Evolutionary conservation across 2,113 vertebrate genomes (phyloP).

Genomic region (Channa argus): DNA sequence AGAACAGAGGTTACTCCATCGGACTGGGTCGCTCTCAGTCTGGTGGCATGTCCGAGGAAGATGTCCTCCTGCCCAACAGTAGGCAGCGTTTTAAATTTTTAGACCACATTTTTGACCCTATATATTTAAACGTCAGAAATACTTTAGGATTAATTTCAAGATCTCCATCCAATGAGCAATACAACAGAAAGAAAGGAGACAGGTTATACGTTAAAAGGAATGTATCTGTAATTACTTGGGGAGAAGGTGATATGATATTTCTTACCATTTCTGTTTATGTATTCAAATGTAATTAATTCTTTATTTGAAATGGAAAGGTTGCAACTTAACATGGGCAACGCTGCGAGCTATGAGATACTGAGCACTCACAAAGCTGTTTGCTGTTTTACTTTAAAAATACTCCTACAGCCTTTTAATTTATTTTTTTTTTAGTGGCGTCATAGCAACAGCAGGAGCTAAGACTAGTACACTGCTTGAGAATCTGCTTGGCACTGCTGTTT

Average conservation of each 20-base stretch:
- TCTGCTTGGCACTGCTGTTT: slow-evolving; percentile 14
- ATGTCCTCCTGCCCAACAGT: slow-evolving; percentile 76
- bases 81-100: slow-evolving; percentile 57
- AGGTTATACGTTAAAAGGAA: background rate
- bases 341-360: background rate
- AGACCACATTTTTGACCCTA: slow-evolving; percentile 1
- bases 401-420: slow-evolving; percentile 28
- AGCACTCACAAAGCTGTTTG: background rate
- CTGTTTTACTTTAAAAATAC: slow-evolving; percentile 39
- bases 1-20: slow-evolving; percentile 76
- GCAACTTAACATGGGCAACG: background rate
- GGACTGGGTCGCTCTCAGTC: slow-evolving; percentile 84
- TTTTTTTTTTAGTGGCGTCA: slow-evolving; percentile 48
- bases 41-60: slow-evolving; percentile 76
- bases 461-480: background rate
- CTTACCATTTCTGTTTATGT: background rate
- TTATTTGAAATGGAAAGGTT: slow-evolving; percentile 6
- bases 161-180: background rate
- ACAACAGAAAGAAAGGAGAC: background rate
- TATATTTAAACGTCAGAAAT: background rate
- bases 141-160: background rate
- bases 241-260: too few species aligned
- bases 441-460: slow-evolving; percentile 59
- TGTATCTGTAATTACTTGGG: too few species aligned
- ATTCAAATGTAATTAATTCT: background rate